phyloP scores from a whole-genome alignment of 2,113 vertebrate genomes.

The Dendrocopos noguchii region DNA sequence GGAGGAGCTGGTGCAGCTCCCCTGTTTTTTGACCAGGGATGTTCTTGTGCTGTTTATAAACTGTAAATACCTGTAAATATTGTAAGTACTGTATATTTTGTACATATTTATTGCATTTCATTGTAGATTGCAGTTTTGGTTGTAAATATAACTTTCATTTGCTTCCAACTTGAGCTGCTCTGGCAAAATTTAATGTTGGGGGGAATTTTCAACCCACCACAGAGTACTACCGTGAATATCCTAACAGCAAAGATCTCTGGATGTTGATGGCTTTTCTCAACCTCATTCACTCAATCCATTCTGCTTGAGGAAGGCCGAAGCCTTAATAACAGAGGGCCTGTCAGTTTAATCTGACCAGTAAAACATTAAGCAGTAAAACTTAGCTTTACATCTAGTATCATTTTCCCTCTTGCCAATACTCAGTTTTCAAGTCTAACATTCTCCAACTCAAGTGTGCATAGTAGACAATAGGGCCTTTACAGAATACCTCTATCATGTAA shows the following conservation, averaged over 20 bases:
- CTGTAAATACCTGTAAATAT: too few relatives aligned
- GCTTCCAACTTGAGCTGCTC: too few relatives aligned
- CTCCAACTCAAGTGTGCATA: background rate
- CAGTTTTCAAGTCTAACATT: background rate
- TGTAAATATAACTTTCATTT: too few relatives aligned
- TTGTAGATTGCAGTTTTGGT: too few relatives aligned
- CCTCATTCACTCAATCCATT: background rate
- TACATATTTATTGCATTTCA: too few relatives aligned
- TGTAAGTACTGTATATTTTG: too few relatives aligned
- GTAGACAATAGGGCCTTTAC: background rate
- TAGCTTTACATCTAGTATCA: background rate
- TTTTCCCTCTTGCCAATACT: background rate
- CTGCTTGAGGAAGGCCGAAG: background rate
- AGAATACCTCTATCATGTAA: background rate
- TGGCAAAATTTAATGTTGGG: too few relatives aligned
- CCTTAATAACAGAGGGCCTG: background rate
- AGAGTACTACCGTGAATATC: background rate
- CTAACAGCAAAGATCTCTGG: background rate
- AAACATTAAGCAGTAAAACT: background rate
- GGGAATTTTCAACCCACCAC: too few relatives aligned
- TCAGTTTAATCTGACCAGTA: background rate
- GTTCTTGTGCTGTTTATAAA: too few relatives aligned
- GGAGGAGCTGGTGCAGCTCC: too few relatives aligned
- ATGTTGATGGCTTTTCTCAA: background rate
- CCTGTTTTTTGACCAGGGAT: too few relatives aligned